Evolutionary conservation across 2,797 vertebrate genomes (phyloP).

Genomic region (Sebastes cheni): DNA sequence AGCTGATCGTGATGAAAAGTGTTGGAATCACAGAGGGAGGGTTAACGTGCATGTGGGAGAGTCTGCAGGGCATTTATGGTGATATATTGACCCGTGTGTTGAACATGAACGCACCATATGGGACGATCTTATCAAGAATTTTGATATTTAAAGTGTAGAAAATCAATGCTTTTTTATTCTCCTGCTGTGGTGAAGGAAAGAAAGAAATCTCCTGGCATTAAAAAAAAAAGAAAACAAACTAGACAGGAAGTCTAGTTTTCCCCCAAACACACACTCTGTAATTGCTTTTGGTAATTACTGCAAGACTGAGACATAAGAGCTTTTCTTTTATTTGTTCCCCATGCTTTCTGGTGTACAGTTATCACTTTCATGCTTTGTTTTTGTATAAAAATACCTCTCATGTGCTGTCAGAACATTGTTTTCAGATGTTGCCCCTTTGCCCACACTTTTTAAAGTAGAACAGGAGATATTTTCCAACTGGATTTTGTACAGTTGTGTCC

Average conservation of each 20-base stretch:
- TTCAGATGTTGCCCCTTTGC: background rate
- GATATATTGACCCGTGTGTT: background rate
- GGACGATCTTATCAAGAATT: background rate
- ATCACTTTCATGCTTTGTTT: background rate
- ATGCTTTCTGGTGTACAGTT: background rate
- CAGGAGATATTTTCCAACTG: background rate
- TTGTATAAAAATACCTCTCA: background rate
- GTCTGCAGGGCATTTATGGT: background rate
- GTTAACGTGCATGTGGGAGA: background rate
- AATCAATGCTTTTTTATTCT: background rate
- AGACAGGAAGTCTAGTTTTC: slow-evolving; percentile 13
- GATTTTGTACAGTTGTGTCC: background rate
- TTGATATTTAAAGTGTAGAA: background rate
- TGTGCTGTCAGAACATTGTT: background rate
- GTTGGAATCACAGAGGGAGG: slow-evolving; percentile 7
- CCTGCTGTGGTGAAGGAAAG: background rate
- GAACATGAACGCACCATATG: background rate
- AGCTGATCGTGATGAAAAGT: slow-evolving; percentile 39
- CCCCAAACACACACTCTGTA: background rate
- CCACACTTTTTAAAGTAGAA: background rate
- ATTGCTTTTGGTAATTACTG: slow-evolving; percentile 22
- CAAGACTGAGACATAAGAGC: background rate
- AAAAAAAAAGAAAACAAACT: background rate
- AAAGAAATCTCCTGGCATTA: background rate
- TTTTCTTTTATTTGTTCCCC: background rate